A percentile compares a stretch with the other conserved stretches of the same genome.
Conservation (phyloP, 2,113 vertebrate genomes). For the Corvus cornix region DNA sequence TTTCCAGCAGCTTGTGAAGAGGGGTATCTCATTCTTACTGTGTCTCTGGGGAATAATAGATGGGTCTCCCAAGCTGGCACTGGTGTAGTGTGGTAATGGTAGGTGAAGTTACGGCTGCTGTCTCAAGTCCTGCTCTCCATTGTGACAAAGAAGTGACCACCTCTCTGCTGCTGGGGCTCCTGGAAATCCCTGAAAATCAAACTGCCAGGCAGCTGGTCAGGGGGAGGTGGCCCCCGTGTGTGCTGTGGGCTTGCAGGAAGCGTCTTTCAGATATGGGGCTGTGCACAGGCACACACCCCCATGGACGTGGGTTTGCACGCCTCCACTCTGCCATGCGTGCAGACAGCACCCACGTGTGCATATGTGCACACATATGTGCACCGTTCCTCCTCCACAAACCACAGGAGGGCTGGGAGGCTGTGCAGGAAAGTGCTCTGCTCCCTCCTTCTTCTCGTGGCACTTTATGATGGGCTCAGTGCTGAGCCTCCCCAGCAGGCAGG, state of each 20-base stretch:
- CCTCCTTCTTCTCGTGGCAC: not conserved
- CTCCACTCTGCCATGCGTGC: not conserved
- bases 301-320: not conserved
- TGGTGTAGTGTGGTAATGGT: not conserved
- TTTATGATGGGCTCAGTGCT: not conserved
- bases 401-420: not conserved
- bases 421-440: not conserved
- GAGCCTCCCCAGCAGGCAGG: not conserved
- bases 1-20: not conserved
- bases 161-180: not conserved
- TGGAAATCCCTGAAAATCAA: not conserved
- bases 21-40: not conserved
- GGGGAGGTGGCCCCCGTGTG: not conserved
- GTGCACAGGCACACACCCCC: not conserved
- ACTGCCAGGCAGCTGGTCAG: not conserved
- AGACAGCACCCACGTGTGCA: not conserved
- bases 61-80: not conserved
- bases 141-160: not conserved
- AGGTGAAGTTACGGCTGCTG: not conserved
- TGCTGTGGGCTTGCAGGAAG: not conserved
- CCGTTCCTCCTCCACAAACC: not conserved
- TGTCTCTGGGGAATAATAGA: not conserved
- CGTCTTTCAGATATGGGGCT: not conserved
- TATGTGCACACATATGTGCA: conserved; percentile 28
- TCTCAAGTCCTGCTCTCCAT: not conserved